phyloP scores from a whole-genome alignment of 2,797 vertebrate species.

The Parauchenoglanis punctatus region DNA sequence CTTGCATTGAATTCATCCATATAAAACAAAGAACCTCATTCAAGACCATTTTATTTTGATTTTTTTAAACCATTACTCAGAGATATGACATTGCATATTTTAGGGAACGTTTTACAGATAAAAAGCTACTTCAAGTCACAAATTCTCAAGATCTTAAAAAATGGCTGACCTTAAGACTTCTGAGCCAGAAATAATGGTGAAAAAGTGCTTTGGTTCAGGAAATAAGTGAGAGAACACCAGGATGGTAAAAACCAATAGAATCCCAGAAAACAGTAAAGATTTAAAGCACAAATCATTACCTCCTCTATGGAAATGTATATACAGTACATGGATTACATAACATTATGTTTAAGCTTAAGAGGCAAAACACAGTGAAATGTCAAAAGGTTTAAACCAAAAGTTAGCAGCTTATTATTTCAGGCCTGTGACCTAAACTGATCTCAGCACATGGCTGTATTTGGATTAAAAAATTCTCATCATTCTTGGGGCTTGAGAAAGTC shows the following conservation, averaged over 20 bases:
- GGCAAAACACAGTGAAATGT: slow-evolving; percentile 59
- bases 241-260: not conserved
- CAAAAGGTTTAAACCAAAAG: slow-evolving; percentile 58
- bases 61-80: not conserved
- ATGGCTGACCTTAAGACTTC: not conserved
- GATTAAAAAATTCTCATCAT: slow-evolving; percentile 55
- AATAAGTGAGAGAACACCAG: not conserved
- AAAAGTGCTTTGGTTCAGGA: not conserved
- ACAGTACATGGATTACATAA: not conserved
- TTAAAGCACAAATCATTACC: not conserved
- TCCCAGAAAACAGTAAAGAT: not conserved
- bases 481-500: slow-evolving; percentile 53
- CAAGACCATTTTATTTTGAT: not conserved
- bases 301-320: not conserved
- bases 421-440: slow-evolving; percentile 32
- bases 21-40: not conserved
- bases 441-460: slow-evolving; percentile 40
- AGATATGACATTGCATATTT: not conserved
- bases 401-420: slow-evolving; percentile 62
- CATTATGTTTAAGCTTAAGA: not conserved
- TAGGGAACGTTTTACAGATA: not conserved
- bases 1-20: not conserved
- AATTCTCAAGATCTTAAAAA: not conserved
- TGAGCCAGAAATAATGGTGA: not conserved
- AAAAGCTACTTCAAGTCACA: not conserved